Evolutionary conservation across 2,888 invertebrate genomes (phyloP), one percentile per base, ranked within the genome.

Genomic region (Archaeoteleia sp.): DNA sequence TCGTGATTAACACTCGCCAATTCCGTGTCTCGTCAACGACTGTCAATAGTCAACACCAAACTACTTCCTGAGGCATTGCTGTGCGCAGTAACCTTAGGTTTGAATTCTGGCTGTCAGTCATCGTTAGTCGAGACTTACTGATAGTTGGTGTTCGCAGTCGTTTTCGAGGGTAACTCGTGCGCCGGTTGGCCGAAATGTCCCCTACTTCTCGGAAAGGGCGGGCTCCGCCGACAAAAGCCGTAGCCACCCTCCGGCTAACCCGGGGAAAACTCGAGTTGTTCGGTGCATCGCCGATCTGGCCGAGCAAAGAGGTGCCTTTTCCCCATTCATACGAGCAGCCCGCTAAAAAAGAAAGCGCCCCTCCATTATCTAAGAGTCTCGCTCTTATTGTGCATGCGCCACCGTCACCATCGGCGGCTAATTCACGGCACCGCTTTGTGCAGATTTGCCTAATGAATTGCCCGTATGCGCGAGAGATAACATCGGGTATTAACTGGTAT

Each of bases 21-120:
- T 15, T 4, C 1, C 6, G 8, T 14, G 15, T 6, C 7, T 37
- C 37, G 13, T 37, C 37, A 17, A 9, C 37, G 14, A 37, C 37
- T 37, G 34, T 9, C 8, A 30, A 17, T 14, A 2, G 9, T 15
- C 37, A 7, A 10, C 14, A 9, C 37, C 2, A 17, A 17, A 17
- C 23, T 39, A 20, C 39, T 39, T 39, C 39, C 23, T 39, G 23
- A 1, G 14, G 57, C 49, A 51, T 45, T 17, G 13, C 25, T 1
- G 34, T 15, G 42, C 51, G 39, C 49, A 43, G 45, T 67, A 67
- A 67, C 73, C 73, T 74, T 72, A 69, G 60, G 34, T 74, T 74
- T 70, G 70, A 71, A 75, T 72, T 71, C 73, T 81, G 78, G 78
- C 82, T 79, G 80, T 73, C 76, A 71, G 69, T 79, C 78, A 78